These are phyloP conservation scores for Thryonomys swinderianus DNA, from an alignment of 2,113 vertebrate genomes.

Conservation along the genomic window DNA sequence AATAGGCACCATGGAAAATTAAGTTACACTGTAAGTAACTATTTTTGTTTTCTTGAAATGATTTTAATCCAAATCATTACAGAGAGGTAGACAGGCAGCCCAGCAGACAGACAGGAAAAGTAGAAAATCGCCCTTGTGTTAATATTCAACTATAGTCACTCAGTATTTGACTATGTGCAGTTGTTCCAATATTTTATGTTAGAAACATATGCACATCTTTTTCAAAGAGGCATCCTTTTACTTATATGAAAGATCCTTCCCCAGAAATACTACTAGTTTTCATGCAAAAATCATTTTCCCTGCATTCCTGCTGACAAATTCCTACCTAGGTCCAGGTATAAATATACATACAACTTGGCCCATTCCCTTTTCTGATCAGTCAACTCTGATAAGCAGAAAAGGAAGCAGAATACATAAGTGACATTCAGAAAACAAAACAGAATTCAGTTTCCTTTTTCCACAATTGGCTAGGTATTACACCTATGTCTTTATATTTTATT, in stretches of 20 bases:
- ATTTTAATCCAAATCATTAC: not conserved
- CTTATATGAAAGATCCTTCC: not conserved
- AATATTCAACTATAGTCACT: not conserved
- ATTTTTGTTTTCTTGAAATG: not conserved
- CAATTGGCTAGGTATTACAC: not conserved
- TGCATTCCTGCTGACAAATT: not conserved
- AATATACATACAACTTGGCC: not conserved
- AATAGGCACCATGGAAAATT: not conserved
- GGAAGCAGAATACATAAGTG: not conserved
- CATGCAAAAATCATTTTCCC: not conserved
- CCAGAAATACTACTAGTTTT: not conserved
- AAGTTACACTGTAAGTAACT: not conserved
- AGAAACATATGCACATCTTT: not conserved
- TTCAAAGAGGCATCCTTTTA: not conserved
- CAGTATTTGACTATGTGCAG: not conserved
- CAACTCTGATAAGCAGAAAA: not conserved
- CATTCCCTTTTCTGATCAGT: not conserved
- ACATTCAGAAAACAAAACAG: not conserved
- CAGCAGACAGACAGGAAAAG: not conserved
- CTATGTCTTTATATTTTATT: not conserved
- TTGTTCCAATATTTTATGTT: not conserved
- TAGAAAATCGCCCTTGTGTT: not conserved
- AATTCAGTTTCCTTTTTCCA: not conserved
- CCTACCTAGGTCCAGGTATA: not conserved
- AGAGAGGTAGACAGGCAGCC: no score